These are phyloP conservation scores for Erebia epiphron DNA, from an alignment of 2,888 invertebrate genomes.

Conservation along the genomic window DNA sequence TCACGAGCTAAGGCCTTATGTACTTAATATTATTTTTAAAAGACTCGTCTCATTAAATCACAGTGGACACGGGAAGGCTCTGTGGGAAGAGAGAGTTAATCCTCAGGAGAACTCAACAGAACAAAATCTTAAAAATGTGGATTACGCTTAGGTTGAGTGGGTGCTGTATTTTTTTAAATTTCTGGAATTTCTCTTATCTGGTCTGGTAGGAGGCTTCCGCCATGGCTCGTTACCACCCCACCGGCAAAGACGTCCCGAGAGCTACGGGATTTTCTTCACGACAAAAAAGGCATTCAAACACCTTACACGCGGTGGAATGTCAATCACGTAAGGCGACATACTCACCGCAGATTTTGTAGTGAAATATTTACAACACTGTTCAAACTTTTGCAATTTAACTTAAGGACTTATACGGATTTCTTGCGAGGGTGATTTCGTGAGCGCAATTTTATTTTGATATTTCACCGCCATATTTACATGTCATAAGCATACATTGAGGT, in stretches of 20 bases:
- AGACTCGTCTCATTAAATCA: not conserved
- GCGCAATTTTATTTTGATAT: not conserved
- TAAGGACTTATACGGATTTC: not conserved
- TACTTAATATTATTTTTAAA: not conserved
- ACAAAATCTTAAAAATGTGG: too few relatives aligned
- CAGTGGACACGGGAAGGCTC: not conserved
- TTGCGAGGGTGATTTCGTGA: not conserved
- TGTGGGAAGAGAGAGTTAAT: too few relatives aligned
- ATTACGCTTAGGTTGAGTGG: too few relatives aligned
- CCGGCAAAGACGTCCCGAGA: too few relatives aligned
- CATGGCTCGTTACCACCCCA: too few relatives aligned
- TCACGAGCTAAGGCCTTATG: not conserved
- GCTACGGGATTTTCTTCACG: too few relatives aligned
- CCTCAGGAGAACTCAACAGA: too few relatives aligned
- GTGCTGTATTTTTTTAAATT: too few relatives aligned
- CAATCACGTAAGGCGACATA: conserved; percentile 1
- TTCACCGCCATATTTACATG: not conserved
- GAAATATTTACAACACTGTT: conserved; percentile 1
- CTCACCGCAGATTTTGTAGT: not conserved
- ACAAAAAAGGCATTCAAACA: not conserved
- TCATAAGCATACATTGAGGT: not conserved
- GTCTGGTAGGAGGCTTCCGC: too few relatives aligned
- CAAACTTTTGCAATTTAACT: conserved; percentile 8
- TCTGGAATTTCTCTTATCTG: too few relatives aligned
- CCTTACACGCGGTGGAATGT: not conserved